Conservation (phyloP, 2,888 invertebrate species). For the Pyrocoelia pectoralis region DNA sequence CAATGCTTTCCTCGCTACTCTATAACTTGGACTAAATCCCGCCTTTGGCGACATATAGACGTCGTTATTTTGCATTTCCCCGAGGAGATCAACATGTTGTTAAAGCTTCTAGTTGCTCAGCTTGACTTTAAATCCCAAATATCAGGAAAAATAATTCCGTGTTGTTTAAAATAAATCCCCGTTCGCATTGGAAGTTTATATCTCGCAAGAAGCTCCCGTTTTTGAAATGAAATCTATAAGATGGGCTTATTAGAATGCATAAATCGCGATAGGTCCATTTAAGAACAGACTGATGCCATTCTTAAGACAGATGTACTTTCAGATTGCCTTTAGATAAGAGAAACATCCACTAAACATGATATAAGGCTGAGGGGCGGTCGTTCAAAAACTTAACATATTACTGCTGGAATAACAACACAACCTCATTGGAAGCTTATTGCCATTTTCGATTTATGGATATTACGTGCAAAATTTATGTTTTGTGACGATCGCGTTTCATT, state of each 20-base stretch:
- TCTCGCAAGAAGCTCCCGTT: conserved; percentile 23
- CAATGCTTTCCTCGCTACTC: conserved; percentile 53
- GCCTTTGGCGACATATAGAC: conserved; percentile 54
- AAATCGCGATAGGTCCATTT: conserved; percentile 52
- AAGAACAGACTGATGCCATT: conserved; percentile 53
- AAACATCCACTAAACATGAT: conserved; percentile 56
- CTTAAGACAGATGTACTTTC: conserved; percentile 52
- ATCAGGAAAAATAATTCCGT: conserved; percentile 34
- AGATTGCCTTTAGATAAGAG: conserved; percentile 54
- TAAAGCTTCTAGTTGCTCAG: conserved; percentile 27
- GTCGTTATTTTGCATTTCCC: conserved; percentile 53
- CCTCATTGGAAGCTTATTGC: conserved; percentile 34
- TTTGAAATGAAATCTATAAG: conserved; percentile 32
- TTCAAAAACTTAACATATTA: conserved; percentile 40
- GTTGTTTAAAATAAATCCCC: conserved; percentile 32
- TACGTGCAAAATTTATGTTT: conserved; percentile 37
- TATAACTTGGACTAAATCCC: conserved; percentile 53
- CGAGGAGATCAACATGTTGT: conserved; percentile 51
- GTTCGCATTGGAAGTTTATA: conserved; percentile 26
- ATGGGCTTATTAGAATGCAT: conserved; percentile 49
- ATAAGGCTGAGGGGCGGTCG: conserved; percentile 43
- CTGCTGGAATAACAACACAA: conserved; percentile 35
- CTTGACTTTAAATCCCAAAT: conserved; percentile 33
- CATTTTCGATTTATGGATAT: conserved; percentile 37
- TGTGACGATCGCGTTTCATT: conserved; percentile 21